A percentile compares a stretch with the other conserved stretches of the same genome.
Conservation (phyloP, 2,113 vertebrate genomes). For the Numenius arquata region DNA sequence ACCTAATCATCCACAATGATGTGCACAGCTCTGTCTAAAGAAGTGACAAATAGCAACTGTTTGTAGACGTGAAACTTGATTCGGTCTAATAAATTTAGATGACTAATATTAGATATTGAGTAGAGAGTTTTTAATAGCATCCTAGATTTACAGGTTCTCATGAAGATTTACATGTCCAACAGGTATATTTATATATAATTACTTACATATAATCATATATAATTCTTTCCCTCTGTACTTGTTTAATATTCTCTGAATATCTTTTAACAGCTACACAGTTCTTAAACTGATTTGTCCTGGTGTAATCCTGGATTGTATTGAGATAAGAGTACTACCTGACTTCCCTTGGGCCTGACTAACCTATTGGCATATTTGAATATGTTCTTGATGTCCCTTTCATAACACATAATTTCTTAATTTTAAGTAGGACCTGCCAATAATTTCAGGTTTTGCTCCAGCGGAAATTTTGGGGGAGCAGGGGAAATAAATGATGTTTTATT, state of each 20-base stretch:
- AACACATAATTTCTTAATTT: not conserved
- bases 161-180: not conserved
- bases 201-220: not conserved
- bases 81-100: not conserved
- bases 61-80: not conserved
- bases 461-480: not conserved
- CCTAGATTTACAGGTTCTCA: not conserved
- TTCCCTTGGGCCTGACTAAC: not conserved
- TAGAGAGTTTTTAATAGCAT: not conserved
- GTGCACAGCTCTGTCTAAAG: not conserved
- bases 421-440: not conserved
- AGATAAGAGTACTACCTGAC: not conserved
- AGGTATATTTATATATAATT: not conserved
- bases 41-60: not conserved
- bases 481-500: not conserved
- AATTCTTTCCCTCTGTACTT: not conserved
- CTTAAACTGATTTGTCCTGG: not conserved
- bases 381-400: not conserved
- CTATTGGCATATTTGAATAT: not conserved
- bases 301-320: not conserved
- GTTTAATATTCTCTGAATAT: not conserved
- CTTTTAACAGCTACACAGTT: not conserved
- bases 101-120: not conserved
- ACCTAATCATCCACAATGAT: not conserved
- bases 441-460: not conserved